A percentile compares a stretch with the other conserved stretches of the same genome.
Evolutionary conservation across 2,888 invertebrate genomes (phyloP).

Genomic region (Melolontha melolontha): DNA sequence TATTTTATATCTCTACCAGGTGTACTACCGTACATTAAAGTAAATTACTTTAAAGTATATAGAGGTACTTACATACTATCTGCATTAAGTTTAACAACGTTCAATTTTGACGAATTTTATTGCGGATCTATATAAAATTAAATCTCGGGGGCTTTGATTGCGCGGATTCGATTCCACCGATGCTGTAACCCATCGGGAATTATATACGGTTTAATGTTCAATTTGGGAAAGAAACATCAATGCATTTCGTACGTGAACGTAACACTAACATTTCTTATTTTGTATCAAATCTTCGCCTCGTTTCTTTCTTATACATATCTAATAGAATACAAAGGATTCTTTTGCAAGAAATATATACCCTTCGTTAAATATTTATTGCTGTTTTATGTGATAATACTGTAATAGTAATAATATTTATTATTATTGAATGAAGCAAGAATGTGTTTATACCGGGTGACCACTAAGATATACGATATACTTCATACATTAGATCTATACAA

Average conservation of each 20-base stretch:
- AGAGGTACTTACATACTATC: neutral
- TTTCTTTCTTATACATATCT: neutral
- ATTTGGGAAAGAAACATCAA: slow-evolving; percentile 10
- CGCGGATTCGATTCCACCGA: neutral
- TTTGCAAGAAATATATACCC: too few species aligned
- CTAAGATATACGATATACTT: too few species aligned
- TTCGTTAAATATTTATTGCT: too few species aligned
- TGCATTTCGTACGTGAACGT: slow-evolving; percentile 5
- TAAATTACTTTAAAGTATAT: neutral
- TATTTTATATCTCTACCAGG: neutral
- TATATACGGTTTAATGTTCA: slow-evolving; percentile 18
- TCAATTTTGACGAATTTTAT: slow-evolving; percentile 23
- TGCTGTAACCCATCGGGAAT: slow-evolving; percentile 3
- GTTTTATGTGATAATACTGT: too few species aligned
- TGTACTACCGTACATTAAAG: neutral
- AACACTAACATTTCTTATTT: neutral
- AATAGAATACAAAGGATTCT: too few species aligned
- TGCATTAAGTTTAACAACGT: slow-evolving; percentile 17
- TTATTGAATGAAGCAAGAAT: too few species aligned
- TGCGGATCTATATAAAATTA: slow-evolving; percentile 10
- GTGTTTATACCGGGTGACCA: too few species aligned
- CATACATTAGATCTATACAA: too few species aligned
- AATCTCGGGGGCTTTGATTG: slow-evolving; percentile 15
- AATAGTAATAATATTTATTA: too few species aligned
- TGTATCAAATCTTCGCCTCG: neutral